Conservation (phyloP, 1,140 invertebrate species). For the Drosophila carrolli region DNA sequence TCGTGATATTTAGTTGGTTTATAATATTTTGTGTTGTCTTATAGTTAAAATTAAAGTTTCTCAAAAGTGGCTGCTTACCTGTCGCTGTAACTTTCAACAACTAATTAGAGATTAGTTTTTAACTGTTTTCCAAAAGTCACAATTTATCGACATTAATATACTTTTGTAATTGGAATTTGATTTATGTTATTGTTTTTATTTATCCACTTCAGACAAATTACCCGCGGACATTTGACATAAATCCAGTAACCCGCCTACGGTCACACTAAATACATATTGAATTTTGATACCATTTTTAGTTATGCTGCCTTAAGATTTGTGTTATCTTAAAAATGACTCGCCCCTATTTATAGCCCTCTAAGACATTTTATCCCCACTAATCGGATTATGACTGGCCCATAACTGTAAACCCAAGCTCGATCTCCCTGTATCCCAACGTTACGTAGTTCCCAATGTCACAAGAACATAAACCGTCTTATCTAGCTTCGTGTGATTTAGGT, state of each 20-base stretch:
- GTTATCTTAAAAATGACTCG: slow-evolving; percentile 27
- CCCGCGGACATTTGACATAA: neutral
- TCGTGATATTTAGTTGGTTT: neutral
- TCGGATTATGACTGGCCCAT: too few relatives aligned
- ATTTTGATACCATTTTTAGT: slow-evolving; percentile 79
- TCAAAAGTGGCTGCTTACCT: too few relatives aligned
- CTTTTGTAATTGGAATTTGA: too few relatives aligned
- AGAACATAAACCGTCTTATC: slow-evolving; percentile 33
- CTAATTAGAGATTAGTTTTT: too few relatives aligned
- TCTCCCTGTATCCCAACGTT: slow-evolving; percentile 1
- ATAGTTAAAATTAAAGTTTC: too few relatives aligned
- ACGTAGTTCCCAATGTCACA: slow-evolving; percentile 38
- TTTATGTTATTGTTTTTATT: neutral
- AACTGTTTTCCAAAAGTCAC: too few relatives aligned
- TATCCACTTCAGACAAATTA: neutral
- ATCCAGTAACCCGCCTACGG: slow-evolving; percentile 6
- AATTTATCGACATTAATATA: too few relatives aligned
- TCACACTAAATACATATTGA: slow-evolving; percentile 57
- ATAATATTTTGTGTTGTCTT: too few relatives aligned
- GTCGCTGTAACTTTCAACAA: too few relatives aligned
- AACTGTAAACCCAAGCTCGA: neutral
- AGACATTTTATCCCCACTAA: neutral
- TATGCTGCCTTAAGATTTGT: slow-evolving; percentile 58
- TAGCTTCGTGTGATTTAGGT: slow-evolving; percentile 1
- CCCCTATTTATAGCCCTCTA: slow-evolving; percentile 3